Conservation (phyloP, 2,888 invertebrate species). For the Acrobasis consociella region DNA sequence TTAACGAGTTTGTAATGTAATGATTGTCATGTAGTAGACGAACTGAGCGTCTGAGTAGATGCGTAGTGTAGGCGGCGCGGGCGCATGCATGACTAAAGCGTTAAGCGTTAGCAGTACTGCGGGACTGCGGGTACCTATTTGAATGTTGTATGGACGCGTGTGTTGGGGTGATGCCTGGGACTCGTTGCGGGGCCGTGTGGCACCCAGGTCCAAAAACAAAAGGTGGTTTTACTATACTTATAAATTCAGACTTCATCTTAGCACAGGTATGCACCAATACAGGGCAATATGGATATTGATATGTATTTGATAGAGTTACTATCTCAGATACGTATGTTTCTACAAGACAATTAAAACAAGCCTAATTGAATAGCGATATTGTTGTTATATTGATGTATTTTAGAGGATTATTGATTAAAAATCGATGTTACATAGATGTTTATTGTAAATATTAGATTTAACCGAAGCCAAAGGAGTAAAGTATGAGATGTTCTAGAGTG, state of each 20-base stretch:
- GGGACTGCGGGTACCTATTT: too few species aligned
- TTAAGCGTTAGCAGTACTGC: not conserved
- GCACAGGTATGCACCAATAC: conserved; percentile 39
- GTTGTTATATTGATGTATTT: conserved; percentile 82
- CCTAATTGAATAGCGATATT: conserved; percentile 73
- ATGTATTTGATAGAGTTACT: conserved; percentile 39
- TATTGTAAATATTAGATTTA: conserved; percentile 77
- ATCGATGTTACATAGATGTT: conserved; percentile 83
- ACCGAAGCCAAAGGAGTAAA: conserved; percentile 59
- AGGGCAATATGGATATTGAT: conserved; percentile 47
- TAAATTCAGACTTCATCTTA: not conserved
- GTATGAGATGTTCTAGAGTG: conserved; percentile 69
- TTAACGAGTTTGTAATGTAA: conserved; percentile 9
- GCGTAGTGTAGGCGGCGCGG: conserved; percentile 29
- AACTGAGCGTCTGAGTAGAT: conserved; percentile 26
- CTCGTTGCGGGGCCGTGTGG: not conserved
- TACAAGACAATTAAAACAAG: conserved; percentile 63
- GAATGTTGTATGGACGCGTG: not conserved
- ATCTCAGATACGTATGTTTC: conserved; percentile 61
- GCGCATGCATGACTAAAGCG: conserved; percentile 11
- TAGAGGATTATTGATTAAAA: conserved; percentile 81
- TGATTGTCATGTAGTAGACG: conserved; percentile 10
- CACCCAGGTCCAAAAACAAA: not conserved
- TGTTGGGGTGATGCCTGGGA: conserved; percentile 10
- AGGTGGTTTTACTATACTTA: not conserved